Percentiles rank a stretch among this genome's conserved stretches.
These are phyloP conservation scores for Elephantulus edwardii DNA, from an alignment of 2,113 vertebrate species.

Conservation along the genomic window DNA sequence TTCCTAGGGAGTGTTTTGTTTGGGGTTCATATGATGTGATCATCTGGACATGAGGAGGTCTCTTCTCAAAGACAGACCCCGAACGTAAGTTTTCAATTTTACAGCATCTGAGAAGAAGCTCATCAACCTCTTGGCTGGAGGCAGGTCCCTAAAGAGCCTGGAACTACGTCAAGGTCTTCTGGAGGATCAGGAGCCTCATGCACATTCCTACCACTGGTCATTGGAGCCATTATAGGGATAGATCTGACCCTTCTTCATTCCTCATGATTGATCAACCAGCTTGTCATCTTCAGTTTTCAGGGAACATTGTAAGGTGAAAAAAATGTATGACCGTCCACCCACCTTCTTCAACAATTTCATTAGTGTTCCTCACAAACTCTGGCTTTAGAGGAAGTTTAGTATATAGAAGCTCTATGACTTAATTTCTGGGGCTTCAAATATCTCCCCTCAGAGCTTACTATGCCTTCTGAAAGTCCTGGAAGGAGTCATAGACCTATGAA, in stretches of 20 bases:
- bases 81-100: background rate
- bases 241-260: background rate
- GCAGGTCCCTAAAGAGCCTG: background rate
- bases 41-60: background rate
- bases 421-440: background rate
- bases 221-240: background rate
- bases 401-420: background rate
- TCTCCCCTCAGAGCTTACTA: background rate
- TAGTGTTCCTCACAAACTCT: background rate
- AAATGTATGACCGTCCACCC: background rate
- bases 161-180: background rate
- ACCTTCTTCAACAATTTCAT: background rate
- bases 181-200: rapidly evolving
- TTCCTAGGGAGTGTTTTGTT: background rate
- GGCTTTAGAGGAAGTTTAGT: background rate
- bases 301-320: background rate
- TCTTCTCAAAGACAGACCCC: too few species aligned
- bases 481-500: background rate
- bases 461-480: background rate
- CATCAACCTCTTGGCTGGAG: background rate
- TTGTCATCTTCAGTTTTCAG: background rate
- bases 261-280: background rate
- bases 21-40: background rate
- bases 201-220: background rate
- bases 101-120: too few species aligned